Conservation (phyloP, 2,888 invertebrate species). For the Zygogramma bicolorata region DNA sequence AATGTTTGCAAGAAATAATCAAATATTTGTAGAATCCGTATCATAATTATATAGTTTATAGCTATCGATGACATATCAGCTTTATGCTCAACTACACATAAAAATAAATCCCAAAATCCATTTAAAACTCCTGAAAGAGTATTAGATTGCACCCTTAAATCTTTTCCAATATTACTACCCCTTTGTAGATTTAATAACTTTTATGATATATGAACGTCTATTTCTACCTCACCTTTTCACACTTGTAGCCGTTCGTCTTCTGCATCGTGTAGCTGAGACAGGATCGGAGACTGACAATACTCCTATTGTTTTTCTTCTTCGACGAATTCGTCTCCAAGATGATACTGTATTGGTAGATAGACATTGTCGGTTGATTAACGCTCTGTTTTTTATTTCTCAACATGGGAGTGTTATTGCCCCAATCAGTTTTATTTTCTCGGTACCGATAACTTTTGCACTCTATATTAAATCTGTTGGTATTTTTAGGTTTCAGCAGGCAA, state of each 20-base stretch:
- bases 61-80: too few relatives aligned
- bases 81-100: too few relatives aligned
- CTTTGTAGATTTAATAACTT: background rate
- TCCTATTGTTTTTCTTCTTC: background rate
- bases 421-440: conserved; percentile 4
- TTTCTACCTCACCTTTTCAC: conserved; percentile 22
- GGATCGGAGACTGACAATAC: conserved; percentile 23
- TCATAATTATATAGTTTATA: too few relatives aligned
- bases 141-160: background rate
- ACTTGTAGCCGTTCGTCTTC: conserved; percentile 33
- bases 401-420: conserved; percentile 23
- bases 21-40: too few relatives aligned
- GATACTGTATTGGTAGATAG: conserved; percentile 34
- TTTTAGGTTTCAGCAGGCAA: too few relatives aligned
- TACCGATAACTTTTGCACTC: conserved; percentile 19
- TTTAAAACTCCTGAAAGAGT: too few relatives aligned
- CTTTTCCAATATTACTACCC: too few relatives aligned
- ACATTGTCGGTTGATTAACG: conserved; percentile 12
- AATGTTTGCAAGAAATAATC: too few relatives aligned
- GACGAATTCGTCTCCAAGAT: conserved; percentile 25
- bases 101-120: too few relatives aligned
- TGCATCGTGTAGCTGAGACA: conserved; percentile 53
- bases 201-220: background rate
- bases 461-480: too few relatives aligned
- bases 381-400: conserved; percentile 7